Percentiles rank a stretch among this genome's conserved stretches.
Evolutionary conservation across 2,113 vertebrate species (phyloP).

Genomic region (Oreochromis spilurus): DNA sequence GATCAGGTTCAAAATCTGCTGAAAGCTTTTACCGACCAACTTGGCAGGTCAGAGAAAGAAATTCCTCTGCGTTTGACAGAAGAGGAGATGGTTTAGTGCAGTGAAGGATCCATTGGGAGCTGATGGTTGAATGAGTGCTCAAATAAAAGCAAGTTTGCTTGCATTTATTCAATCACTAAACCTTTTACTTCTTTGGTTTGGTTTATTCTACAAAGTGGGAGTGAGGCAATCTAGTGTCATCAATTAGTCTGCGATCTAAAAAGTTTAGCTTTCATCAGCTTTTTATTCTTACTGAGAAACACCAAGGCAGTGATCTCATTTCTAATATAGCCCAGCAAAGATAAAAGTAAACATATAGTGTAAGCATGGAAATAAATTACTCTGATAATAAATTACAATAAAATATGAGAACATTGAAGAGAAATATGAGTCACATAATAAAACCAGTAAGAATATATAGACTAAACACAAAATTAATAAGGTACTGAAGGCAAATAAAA

Average conservation of each 20-base stretch:
- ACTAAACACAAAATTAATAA: background rate
- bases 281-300: background rate
- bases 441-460: accelerated
- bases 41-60: background rate
- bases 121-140: background rate
- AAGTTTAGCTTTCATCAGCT: background rate
- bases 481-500: background rate
- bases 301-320: background rate
- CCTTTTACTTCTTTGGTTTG: background rate
- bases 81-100: background rate
- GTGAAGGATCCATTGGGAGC: background rate
- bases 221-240: background rate
- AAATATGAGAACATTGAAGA: background rate
- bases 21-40: background rate
- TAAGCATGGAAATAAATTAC: background rate
- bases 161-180: background rate
- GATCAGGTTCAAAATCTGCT: background rate
- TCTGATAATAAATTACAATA: background rate
- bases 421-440: background rate
- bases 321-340: background rate
- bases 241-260: background rate
- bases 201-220: background rate
- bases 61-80: background rate
- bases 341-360: background rate
- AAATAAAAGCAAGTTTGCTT: background rate